A percentile compares a stretch with the other conserved stretches of the same genome.
These are phyloP conservation scores for Drepanosiphum platanoidis DNA, from an alignment of 2,888 invertebrate genomes.

Conservation along the genomic window DNA sequence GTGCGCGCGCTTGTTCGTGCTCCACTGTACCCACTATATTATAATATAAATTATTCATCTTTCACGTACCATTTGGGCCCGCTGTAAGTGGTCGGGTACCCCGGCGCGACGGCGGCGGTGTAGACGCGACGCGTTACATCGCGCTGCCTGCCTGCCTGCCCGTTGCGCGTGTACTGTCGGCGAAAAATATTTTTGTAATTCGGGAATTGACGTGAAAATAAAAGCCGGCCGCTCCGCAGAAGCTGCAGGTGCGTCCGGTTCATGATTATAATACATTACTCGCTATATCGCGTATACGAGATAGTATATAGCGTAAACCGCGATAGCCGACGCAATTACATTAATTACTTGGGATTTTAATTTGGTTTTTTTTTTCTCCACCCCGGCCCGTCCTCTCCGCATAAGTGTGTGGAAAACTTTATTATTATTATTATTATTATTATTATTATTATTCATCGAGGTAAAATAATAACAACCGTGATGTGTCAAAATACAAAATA, in stretches of 20 bases:
- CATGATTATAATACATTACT: too few species aligned
- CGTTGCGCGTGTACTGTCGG: background rate
- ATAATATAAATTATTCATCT: too few species aligned
- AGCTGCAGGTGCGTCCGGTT: background rate
- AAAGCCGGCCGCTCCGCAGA: background rate
- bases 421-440: background rate
- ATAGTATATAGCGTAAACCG: background rate
- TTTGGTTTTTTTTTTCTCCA: background rate
- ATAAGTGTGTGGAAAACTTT: background rate
- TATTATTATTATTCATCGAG: too few species aligned
- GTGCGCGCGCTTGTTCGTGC: too few species aligned
- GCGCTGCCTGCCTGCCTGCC: background rate
- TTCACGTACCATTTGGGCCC: background rate
- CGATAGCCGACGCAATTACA: background rate
- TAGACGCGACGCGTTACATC: background rate
- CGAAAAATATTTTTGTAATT: too few species aligned
- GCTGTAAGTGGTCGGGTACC: background rate
- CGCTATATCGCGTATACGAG: background rate
- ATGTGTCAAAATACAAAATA: constrained; percentile 18
- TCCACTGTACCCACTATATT: too few species aligned
- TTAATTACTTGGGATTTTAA: constrained; percentile 6
- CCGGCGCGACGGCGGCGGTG: background rate
- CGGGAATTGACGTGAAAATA: background rate
- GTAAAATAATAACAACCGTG: constrained; percentile 7
- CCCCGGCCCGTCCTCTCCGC: background rate